Evolutionary conservation across 2,797 vertebrate genomes (phyloP).

Genomic region (Sebastiscus tertius): DNA sequence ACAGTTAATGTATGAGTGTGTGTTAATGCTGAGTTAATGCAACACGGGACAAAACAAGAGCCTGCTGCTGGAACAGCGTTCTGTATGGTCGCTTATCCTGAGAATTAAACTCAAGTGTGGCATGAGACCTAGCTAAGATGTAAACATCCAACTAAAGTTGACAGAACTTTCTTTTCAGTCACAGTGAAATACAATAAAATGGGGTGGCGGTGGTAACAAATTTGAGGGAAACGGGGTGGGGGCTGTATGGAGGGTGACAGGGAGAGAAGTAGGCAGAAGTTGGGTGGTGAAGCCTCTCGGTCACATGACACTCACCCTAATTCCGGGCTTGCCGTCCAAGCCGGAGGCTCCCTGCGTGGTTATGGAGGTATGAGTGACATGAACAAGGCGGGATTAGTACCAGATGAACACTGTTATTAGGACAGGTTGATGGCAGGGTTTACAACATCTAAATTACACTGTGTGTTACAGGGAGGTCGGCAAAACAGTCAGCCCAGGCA

Average conservation of each 20-base stretch:
- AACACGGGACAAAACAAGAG: conserved; percentile 72
- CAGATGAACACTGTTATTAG: conserved; percentile 85
- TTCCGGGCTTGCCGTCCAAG: conserved; percentile 99
- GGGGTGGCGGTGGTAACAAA: conserved; percentile 16
- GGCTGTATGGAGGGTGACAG: conserved; percentile 36
- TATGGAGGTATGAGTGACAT: conserved; percentile 96
- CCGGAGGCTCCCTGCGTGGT: conserved; percentile 98
- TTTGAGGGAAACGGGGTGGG: background rate
- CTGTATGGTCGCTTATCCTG: conserved; percentile 5
- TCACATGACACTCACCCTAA: conserved; percentile 94
- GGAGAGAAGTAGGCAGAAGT: conserved; percentile 39
- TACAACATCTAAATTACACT: conserved; percentile 69
- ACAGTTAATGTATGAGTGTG: conserved; percentile 84
- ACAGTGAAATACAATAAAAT: conserved; percentile 33
- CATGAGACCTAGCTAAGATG: background rate
- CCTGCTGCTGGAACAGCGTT: conserved; percentile 18
- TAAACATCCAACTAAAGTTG: background rate
- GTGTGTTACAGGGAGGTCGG: conserved; percentile 58
- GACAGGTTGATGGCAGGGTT: conserved; percentile 79
- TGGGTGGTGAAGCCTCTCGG: conserved; percentile 79
- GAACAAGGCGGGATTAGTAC: conserved; percentile 96
- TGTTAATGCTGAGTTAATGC: conserved; percentile 84
- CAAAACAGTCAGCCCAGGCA: conserved; percentile 55
- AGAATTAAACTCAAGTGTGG: conserved; percentile 4
- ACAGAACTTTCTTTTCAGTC: conserved; percentile 2